Conservation (phyloP, 2,888 invertebrate species). For the Pyrrhosoma nymphula region DNA sequence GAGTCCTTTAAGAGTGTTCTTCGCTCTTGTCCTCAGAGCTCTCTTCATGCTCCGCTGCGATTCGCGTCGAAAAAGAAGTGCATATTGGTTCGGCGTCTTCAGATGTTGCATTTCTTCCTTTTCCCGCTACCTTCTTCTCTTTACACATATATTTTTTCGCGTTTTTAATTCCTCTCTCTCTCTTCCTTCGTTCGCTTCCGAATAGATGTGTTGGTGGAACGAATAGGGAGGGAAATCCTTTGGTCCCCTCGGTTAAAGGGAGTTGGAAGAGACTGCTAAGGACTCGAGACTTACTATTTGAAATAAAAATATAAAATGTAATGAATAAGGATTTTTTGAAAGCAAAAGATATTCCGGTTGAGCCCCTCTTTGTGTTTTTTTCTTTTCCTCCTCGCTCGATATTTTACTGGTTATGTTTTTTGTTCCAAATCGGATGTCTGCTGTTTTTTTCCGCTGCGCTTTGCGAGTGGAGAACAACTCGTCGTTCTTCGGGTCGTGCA, state of each 20-base stretch:
- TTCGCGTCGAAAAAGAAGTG: not conserved
- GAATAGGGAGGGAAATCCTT: not conserved
- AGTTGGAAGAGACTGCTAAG: not conserved
- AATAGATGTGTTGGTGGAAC: not conserved
- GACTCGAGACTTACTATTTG: not conserved
- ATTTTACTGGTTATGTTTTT: not conserved
- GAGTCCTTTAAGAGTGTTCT: slow-evolving; percentile 55
- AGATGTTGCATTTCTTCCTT: slow-evolving; percentile 26
- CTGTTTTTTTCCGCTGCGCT: not conserved
- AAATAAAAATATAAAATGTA: not conserved
- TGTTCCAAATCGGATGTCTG: slow-evolving; percentile 17
- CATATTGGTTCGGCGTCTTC: slow-evolving; percentile 58
- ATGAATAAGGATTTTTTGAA: not conserved
- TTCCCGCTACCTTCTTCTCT: not conserved
- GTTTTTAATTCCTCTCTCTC: not conserved
- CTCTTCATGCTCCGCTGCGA: slow-evolving; percentile 17
- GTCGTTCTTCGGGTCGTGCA: not conserved
- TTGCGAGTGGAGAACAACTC: slow-evolving; percentile 42
- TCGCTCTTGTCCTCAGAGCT: not conserved
- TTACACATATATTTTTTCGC: not conserved
- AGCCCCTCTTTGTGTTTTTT: not conserved
- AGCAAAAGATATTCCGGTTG: not conserved
- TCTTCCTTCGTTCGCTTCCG: not conserved
- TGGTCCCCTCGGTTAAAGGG: not conserved
- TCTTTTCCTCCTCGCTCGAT: not conserved